Evolutionary conservation across 1,140 invertebrate genomes (phyloP), one percentile per base, ranked within the genome.

Genomic region (Drosophila sulfurigaster): DNA sequence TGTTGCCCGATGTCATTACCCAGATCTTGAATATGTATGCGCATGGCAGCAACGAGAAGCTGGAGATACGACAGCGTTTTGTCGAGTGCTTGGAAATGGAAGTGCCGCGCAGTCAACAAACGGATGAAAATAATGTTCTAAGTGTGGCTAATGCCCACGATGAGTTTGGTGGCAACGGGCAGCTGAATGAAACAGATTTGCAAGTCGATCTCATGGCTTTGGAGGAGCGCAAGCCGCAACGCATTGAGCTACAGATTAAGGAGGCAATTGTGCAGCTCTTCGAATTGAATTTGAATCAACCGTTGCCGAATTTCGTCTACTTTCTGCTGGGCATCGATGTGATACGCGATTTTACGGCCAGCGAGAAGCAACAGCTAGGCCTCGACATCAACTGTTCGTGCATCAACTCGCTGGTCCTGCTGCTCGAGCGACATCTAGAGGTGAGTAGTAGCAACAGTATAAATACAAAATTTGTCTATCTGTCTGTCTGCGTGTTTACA

Each of bases 251-350:
- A 83, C 93, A 92, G 91, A 95, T 94, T 70, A 96, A 95, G 93
- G 95, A 94, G 88, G 94, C 94, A 11, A 95, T 98, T 59, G 90
- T 98, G 0, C 93, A 95, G 66, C 92, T 98, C 6, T 91, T 98
- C 78, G 95, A 97, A 89, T 94, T 96, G 74, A 96, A 96, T 87
- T 93, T 98, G 48, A 94, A 94, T 2, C 94, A 96, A 54, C 95
- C 96, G 1, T 92, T 96, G 20, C 97, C 97, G 6, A 98, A 98
- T 93, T 92, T 99, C 3, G 95, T 97, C 3, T 97, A 98, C 91
- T 98, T 96, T 91, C 93, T 99, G n/a, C 93, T 98, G 0, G 98
- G 98, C 1, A 98, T 98, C 92, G 95, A 98, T 77, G 93, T 97
- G 0, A 92, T 93, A 3, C 94, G 95, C 52, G 94, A 96, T 10